Evolutionary conservation across 1,140 invertebrate species (phyloP), one percentile per base, ranked within the genome.

Genomic region (Lethrus apterus): DNA sequence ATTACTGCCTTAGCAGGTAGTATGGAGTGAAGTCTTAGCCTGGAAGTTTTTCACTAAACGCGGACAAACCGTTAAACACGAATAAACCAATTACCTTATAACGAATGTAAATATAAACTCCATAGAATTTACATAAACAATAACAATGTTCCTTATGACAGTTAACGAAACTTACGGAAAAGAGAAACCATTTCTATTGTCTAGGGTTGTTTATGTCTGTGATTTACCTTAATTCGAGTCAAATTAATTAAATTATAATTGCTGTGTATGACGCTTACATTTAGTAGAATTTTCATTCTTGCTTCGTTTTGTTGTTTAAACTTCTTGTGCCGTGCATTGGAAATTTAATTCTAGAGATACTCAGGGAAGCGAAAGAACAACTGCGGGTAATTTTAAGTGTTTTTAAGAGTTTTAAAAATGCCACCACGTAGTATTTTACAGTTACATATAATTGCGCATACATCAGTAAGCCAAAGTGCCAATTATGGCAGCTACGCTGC

Each of bases 361-460:
- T 38, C 24, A 18, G 11, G 18, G 18, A n/a, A 21, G 35, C n/a
- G 24, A 38, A 38, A 38, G 35, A 38, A 38, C 35, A 38, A 38
- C 18, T 38, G 24, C 24, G 7, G 35, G 19, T 38, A 38, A 38
- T 38, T 38, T 38, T 38, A 38, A 38, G 35, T 38, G 35, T 34
- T n/a, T n/a, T n/a, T n/a, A n/a, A n/a, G n/a, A n/a, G n/a, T n/a
- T n/a, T n/a, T n/a, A n/a, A n/a, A n/a, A n/a, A n/a, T n/a, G n/a
- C n/a, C n/a, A n/a, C n/a, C n/a, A n/a, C n/a, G n/a, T n/a, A n/a
- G n/a, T 18, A 14, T 4, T 40, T 40, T 21, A 40, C 17, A 36
- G 36, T 18, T 42, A 42, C 23, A 29, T 42, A 42, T 42, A 42
- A 42, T 42, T n/a, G 23, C 24, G 30, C 30, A 13, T 42, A 42